These are phyloP conservation scores for Halyomorpha halys DNA, from an alignment of 1,140 invertebrate genomes.

Conservation along the genomic window DNA sequence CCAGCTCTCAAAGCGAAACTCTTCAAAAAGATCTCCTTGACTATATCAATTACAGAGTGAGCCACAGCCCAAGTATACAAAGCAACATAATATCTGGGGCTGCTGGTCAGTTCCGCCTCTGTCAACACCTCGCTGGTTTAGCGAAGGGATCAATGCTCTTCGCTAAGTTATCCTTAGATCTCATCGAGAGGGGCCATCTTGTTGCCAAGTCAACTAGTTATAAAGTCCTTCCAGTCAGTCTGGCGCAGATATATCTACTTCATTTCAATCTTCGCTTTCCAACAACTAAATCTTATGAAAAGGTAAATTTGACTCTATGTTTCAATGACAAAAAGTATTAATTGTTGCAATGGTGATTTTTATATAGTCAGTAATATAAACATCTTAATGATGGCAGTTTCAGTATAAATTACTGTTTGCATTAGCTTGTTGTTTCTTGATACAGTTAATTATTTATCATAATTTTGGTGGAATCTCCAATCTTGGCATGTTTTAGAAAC, in stretches of 20 bases:
- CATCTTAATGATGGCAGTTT: too few relatives aligned
- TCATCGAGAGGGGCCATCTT: conserved; percentile 84
- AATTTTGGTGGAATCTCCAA: too few relatives aligned
- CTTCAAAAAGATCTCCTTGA: conserved; percentile 73
- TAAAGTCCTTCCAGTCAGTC: conserved; percentile 81
- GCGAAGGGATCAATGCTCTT: conserved; percentile 85
- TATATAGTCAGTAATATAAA: too few relatives aligned
- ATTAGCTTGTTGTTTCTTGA: too few relatives aligned
- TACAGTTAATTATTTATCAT: too few relatives aligned
- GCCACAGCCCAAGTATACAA: conserved; percentile 66
- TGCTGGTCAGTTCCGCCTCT: conserved; percentile 49
- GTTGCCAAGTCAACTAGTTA: conserved; percentile 88
- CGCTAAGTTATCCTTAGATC: conserved; percentile 82
- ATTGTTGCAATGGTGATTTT: too few relatives aligned
- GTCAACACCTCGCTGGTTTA: conserved; percentile 68
- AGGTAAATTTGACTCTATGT: conserved; percentile 41
- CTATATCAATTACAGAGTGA: conserved; percentile 73
- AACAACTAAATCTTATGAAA: conserved; percentile 79
- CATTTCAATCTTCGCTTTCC: conserved; percentile 90
- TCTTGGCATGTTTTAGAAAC: too few relatives aligned
- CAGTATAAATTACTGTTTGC: too few relatives aligned
- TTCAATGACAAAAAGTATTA: background rate
- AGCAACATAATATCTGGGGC: conserved; percentile 65
- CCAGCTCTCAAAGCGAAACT: conserved; percentile 48
- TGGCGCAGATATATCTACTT: conserved; percentile 85